Evolutionary conservation across 2,113 vertebrate species (phyloP).

Genomic region (Copsychus sechellarum): DNA sequence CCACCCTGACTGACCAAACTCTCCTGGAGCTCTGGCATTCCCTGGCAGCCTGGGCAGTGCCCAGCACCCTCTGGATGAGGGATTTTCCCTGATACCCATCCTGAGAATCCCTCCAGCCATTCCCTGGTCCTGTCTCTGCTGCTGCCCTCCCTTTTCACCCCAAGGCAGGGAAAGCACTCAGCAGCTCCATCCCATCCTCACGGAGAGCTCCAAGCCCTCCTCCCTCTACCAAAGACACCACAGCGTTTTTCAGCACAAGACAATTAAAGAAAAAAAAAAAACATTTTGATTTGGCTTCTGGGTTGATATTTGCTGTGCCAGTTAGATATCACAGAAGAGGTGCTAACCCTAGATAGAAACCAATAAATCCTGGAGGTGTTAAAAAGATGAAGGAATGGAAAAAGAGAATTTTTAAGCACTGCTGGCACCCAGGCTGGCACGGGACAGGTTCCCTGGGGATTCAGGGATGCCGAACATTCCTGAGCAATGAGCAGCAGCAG

Average conservation of each 20-base stretch:
- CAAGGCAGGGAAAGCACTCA: neutral
- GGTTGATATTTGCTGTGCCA: too few relatives aligned
- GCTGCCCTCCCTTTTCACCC: neutral
- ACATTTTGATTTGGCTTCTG: too few relatives aligned
- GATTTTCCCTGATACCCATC: fast-evolving
- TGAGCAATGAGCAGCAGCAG: neutral
- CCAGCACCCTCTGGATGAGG: neutral
- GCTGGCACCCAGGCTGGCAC: neutral
- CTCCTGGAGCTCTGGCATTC: neutral
- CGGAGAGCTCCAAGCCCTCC: neutral
- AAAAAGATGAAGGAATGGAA: too few relatives aligned
- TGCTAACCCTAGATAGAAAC: too few relatives aligned
- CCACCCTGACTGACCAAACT: fast-evolving
- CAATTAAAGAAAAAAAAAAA: too few relatives aligned
- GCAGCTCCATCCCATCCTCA: neutral
- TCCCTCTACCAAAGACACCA: too few relatives aligned
- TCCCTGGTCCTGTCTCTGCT: neutral
- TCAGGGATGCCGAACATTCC: slow-evolving; percentile 55
- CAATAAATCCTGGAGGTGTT: too few relatives aligned
- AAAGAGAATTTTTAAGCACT: too few relatives aligned
- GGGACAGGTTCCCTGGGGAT: neutral
- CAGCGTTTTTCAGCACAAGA: too few relatives aligned
- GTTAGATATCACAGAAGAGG: too few relatives aligned
- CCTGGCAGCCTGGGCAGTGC: neutral
- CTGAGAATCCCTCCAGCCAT: fast-evolving